Percentiles rank a stretch among this genome's conserved stretches.
phyloP scores from a whole-genome alignment of 2,888 invertebrate species.

The Eilema griseolum region DNA sequence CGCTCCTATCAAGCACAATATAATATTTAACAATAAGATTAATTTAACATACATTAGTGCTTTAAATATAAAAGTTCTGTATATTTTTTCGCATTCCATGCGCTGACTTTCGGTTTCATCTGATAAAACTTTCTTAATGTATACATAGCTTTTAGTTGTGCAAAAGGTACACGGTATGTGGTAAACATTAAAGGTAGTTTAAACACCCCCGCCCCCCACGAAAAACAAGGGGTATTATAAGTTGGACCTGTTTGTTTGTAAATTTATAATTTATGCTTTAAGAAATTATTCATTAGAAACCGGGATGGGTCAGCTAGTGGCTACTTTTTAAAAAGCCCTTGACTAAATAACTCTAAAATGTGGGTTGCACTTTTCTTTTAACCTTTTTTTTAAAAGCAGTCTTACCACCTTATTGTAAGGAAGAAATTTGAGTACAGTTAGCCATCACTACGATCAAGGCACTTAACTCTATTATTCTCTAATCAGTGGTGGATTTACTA shows the following conservation, averaged over 20 bases:
- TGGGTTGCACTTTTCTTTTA: background rate
- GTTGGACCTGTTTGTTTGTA: too few relatives aligned
- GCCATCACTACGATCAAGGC: conserved; percentile 58
- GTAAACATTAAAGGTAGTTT: too few relatives aligned
- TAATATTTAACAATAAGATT: background rate
- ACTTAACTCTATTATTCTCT: conserved; percentile 48
- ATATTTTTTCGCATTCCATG: background rate
- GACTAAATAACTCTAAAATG: background rate
- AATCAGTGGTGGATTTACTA: background rate
- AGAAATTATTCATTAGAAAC: background rate
- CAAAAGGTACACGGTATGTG: too few relatives aligned
- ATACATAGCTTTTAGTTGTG: too few relatives aligned
- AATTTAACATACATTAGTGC: background rate
- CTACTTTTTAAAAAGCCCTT: too few relatives aligned
- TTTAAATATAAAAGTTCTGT: background rate
- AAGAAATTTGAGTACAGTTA: conserved; percentile 44
- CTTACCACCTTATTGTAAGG: conserved; percentile 30
- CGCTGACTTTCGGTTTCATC: too few relatives aligned
- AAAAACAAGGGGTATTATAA: too few relatives aligned
- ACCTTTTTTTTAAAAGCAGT: conserved; percentile 30
- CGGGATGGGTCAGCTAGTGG: background rate
- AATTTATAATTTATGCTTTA: too few relatives aligned
- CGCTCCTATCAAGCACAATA: too few relatives aligned
- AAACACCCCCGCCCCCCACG: too few relatives aligned
- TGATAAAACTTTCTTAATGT: too few relatives aligned